Conservation (phyloP, 2,888 invertebrate genomes). For the Hermodice carunculata region DNA sequence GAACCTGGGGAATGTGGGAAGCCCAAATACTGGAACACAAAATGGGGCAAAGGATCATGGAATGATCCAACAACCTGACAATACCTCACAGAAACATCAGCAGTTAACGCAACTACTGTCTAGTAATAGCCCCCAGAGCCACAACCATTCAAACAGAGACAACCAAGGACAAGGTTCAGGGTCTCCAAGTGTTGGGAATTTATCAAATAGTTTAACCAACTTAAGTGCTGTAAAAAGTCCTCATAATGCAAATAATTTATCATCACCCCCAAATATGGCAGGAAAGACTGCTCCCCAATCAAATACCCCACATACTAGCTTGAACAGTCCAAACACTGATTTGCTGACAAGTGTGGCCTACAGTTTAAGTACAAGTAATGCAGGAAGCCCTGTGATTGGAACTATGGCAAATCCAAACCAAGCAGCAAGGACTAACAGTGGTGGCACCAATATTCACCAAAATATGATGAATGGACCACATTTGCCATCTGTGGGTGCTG, state of each 20-base stretch:
- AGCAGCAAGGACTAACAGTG: conserved; percentile 24
- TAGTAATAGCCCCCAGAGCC: conserved; percentile 44
- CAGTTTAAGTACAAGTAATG: conserved; percentile 1
- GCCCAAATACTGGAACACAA: conserved; percentile 44
- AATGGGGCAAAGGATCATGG: conserved; percentile 52
- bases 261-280: conserved; percentile 56
- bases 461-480: conserved; percentile 65
- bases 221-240: conserved; percentile 51
- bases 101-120: conserved; percentile 59
- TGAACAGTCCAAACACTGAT: conserved; percentile 25
- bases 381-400: too few relatives aligned
- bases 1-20: conserved; percentile 9
- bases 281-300: conserved; percentile 13
- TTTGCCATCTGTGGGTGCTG: conserved; percentile 42
- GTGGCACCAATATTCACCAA: conserved; percentile 14
- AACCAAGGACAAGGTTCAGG: conserved; percentile 24
- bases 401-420: too few relatives aligned
- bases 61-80: conserved; percentile 50
- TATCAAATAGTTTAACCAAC: conserved; percentile 17
- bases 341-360: conserved; percentile 17
- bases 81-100: conserved; percentile 53
- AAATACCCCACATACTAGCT: neutral
- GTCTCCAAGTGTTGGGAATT: conserved; percentile 44
- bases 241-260: conserved; percentile 54
- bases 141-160: conserved; percentile 42